Evolutionary conservation across 2,797 vertebrate genomes (phyloP), one percentile per base, ranked within the genome.

Genomic region (Crotalus adamanteus): DNA sequence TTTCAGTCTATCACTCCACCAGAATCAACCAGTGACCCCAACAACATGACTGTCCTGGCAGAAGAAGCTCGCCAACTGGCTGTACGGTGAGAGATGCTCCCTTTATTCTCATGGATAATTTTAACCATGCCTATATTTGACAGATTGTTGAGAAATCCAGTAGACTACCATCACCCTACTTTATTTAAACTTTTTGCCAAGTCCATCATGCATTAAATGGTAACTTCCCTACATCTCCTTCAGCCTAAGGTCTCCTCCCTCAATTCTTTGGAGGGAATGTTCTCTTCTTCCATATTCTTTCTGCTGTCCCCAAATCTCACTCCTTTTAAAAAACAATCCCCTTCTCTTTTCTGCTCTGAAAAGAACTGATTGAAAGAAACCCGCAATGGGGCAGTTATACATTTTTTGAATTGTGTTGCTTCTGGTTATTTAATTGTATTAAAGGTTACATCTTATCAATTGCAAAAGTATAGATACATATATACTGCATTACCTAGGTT

Each of bases 11-110:
- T 99, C 96, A 98, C 98, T 94, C 97, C 98, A 6, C 98, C 98
- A 0, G 98, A 98, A 3, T 98, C 98, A 37, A 94, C 97, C 0
- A 97, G 98, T 87, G 99, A 99, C 28, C 98, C 99, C 0, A 99
- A 98, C 98, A 99, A 99, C 97, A 99, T 99, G 99, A 99, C 99
- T 8, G 95, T 99, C 25, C 96, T 99, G 97, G 99, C 99, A 6
- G 99, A 99, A 97, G 99, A 99, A 94, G 99, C 99, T 0, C 98
- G 98, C 3, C 98, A 95, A 4, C 98, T 99, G 55, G 99, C 99
- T 0, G 98, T 99, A 91, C 99, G 98, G 99, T 99, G 97, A 97
- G 73, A 83, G 18, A 83, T 83, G 8, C 37, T 37, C 9, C 20
- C 20, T 83, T 73, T 47, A 42, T 42, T 59, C 57, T 60, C 11